phyloP scores from a whole-genome alignment of 2,888 invertebrate genomes.

The Drosophila subquinaria region DNA sequence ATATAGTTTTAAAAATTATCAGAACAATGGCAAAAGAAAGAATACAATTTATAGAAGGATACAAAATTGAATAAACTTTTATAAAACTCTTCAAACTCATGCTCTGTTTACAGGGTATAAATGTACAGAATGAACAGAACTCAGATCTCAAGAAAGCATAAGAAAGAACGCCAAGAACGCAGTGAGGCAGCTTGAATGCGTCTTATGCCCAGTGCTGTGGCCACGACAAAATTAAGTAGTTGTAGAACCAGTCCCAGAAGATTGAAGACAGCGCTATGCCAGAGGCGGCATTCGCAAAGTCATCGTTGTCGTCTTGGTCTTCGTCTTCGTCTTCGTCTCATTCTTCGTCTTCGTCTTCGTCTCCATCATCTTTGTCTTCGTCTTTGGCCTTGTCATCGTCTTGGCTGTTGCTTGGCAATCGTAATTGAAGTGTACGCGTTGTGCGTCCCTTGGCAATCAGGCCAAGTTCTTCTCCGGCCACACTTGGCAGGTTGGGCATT shows the following conservation, averaged over 20 bases:
- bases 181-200: constrained; percentile 23
- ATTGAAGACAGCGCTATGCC: constrained; percentile 53
- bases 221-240: constrained; percentile 75
- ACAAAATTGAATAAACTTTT: too few species aligned
- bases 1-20: too few species aligned
- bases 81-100: background rate
- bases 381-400: constrained; percentile 32
- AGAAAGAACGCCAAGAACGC: constrained; percentile 54
- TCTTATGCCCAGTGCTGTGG: constrained; percentile 19
- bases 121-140: constrained; percentile 40
- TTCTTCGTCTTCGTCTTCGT: constrained; percentile 9
- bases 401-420: constrained; percentile 42
- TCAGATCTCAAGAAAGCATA: constrained; percentile 63
- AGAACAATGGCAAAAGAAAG: too few species aligned
- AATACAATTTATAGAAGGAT: too few species aligned
- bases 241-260: constrained; percentile 74
- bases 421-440: constrained; percentile 74
- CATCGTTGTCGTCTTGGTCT: constrained; percentile 17
- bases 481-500: constrained; percentile 67
- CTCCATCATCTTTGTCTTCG: constrained; percentile 1
- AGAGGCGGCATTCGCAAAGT: constrained; percentile 47
- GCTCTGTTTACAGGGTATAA: constrained; percentile 26
- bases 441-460: constrained; percentile 66
- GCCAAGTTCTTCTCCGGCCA: constrained; percentile 45
- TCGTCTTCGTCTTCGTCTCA: constrained; percentile 7